Evolutionary conservation across 2,113 vertebrate genomes (phyloP).

Genomic region (Typhlomys cinereus): DNA sequence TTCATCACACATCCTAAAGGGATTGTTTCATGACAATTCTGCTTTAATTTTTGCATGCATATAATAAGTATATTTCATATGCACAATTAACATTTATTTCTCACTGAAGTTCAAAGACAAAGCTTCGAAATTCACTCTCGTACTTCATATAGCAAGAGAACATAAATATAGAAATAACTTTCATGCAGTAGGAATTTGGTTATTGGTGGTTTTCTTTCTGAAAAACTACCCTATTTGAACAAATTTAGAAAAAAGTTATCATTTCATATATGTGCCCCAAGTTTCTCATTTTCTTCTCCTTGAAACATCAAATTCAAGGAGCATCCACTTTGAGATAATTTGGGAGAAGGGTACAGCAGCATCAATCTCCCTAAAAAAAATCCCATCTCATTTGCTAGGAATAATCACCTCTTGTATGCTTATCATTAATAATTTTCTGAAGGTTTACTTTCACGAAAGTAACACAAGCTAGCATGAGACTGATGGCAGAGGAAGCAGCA

Average conservation of each 20-base stretch:
- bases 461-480: not conserved
- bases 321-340: not conserved
- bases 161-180: not conserved
- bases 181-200: not conserved
- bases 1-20: not conserved
- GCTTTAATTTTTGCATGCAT: not conserved
- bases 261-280: not conserved
- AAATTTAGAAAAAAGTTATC: not conserved
- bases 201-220: not conserved
- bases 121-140: not conserved
- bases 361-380: not conserved
- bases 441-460: not conserved
- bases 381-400: not conserved
- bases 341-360: not conserved
- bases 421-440: not conserved
- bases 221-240: not conserved
- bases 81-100: slow-evolving; percentile 6
- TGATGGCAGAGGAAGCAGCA: not conserved
- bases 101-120: not conserved
- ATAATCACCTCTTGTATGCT: not conserved
- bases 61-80: not conserved
- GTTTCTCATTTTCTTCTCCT: not conserved
- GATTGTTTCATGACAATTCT: not conserved
- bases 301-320: not conserved
- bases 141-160: not conserved